phyloP scores from a whole-genome alignment of 2,113 vertebrate species.

The Lophius piscatorius region DNA sequence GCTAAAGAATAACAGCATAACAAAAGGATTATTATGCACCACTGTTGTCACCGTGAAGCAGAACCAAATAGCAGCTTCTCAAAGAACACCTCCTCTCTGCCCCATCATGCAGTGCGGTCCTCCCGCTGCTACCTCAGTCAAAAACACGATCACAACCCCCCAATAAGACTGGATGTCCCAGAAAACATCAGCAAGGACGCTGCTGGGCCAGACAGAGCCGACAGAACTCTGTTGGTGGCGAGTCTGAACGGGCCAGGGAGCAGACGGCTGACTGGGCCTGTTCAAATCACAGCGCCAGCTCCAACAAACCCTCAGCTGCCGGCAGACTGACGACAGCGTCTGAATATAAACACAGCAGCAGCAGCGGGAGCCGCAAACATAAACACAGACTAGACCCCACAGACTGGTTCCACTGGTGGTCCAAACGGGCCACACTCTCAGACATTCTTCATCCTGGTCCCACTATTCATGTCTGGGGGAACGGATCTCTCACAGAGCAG shows the following conservation, averaged over 20 bases:
- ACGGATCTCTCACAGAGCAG: too few species aligned
- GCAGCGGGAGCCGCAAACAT: constrained; percentile 1
- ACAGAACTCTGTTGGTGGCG: constrained; percentile 10
- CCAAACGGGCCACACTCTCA: too few species aligned
- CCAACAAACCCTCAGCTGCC: constrained; percentile 42
- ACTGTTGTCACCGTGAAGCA: too few species aligned
- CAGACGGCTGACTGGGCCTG: constrained; percentile 35
- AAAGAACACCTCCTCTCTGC: constrained; percentile 7
- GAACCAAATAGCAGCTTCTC: too few species aligned
- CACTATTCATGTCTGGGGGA: too few species aligned
- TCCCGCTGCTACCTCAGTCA: constrained; percentile 1
- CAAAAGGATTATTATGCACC: too few species aligned
- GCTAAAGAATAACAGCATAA: too few species aligned
- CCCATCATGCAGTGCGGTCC: background rate
- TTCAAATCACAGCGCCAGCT: constrained; percentile 28
- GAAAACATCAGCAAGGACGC: constrained; percentile 18
- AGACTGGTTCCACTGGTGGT: too few species aligned
- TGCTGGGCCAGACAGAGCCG: constrained; percentile 23
- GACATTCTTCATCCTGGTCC: too few species aligned
- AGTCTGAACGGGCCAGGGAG: constrained; percentile 20
- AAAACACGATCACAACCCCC: constrained; percentile 26
- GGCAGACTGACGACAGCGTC: constrained; percentile 12
- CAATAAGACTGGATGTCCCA: constrained; percentile 19
- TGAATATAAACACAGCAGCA: too few species aligned
- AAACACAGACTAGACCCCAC: too few species aligned